phyloP scores from a whole-genome alignment of 2,888 invertebrate species.

The Drosophila rubida region DNA sequence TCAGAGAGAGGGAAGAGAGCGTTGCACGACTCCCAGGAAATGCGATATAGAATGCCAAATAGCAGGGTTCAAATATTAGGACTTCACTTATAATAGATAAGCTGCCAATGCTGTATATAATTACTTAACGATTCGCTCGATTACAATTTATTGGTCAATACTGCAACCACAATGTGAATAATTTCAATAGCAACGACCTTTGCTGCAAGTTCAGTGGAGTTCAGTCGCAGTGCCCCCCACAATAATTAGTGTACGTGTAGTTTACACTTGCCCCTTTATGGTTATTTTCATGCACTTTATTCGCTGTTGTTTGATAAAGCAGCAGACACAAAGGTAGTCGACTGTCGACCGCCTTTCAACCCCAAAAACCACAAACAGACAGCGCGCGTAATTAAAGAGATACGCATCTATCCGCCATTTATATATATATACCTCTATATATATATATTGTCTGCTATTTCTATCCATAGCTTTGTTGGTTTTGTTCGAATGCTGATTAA shows the following conservation, averaged over 20 bases:
- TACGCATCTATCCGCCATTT: constrained; percentile 30
- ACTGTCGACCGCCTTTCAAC: constrained; percentile 23
- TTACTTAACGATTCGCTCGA: too few species aligned
- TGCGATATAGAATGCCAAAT: neutral
- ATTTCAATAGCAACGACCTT: too few species aligned
- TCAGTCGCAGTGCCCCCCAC: neutral
- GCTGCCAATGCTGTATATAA: too few species aligned
- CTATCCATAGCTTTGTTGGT: constrained; percentile 24
- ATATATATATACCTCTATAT: constrained; percentile 10
- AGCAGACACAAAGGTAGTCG: constrained; percentile 5
- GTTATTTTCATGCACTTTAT: constrained; percentile 22
- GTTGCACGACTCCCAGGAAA: neutral
- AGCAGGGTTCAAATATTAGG: neutral
- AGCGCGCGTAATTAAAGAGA: constrained; percentile 60
- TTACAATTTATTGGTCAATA: too few species aligned
- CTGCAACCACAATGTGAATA: too few species aligned
- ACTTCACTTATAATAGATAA: too few species aligned
- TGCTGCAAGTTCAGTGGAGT: neutral
- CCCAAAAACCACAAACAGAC: constrained; percentile 62
- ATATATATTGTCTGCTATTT: constrained; percentile 12
- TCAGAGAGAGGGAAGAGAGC: neutral
- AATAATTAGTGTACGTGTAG: neutral
- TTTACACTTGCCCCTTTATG: neutral
- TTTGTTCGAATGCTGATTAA: constrained; percentile 67
- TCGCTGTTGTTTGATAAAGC: constrained; percentile 5